Base-by-base conservation (phyloP, 1,140 invertebrate species). In the Drosophila takahashii region DNA sequence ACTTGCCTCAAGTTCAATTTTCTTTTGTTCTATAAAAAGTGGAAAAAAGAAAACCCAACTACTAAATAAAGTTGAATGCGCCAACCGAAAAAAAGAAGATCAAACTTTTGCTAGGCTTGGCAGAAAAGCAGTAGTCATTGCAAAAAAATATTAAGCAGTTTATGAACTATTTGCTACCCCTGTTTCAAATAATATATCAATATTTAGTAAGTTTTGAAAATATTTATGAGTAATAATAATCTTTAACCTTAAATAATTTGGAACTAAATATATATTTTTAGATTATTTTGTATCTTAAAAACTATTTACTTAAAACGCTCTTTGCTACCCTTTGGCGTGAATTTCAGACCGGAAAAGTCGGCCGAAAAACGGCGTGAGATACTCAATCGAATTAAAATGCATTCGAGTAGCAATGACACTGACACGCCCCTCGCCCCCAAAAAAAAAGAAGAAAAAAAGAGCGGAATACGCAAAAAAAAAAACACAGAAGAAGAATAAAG, bases 371-470 rank as follows among this genome's bases (percentile, higher is more conserved):
- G 53, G 56, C 53, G 51, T 50, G 39, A 84, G 47, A 75, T 70
- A 75, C 81, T 86, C 65, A 79, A 87, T 87, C 78, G 83, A 79
- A 86, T 79, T 79, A 87, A 87, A 86, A 86, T 87, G 83, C 79
- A 86, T 86, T 87, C 65, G 74, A 72, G 75, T 65, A 87, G 78
- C 75, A 81, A 72, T 79, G 81, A 71, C 83, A 86, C 67, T 75
- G 83, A 81, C 80, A 83, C 81, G 71, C 54, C 54, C 41, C 42
- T 5, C 15, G 10, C 9, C 27, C 10, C n/a, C 57, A 11, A 16
- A 42, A 9, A 1, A 18, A 51, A 64, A 77, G 48, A 60, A 57
- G 13, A 54, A 47, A 18, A 41, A 48, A 41, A 48, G 26, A 73
- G 8, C 18, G n/a, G 26, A 58, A 34, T 37, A 42, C 48, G 45